Evolutionary conservation across 2,113 vertebrate genomes (phyloP), one percentile per base, ranked within the genome.

Genomic region (Malurus melanocephalus): DNA sequence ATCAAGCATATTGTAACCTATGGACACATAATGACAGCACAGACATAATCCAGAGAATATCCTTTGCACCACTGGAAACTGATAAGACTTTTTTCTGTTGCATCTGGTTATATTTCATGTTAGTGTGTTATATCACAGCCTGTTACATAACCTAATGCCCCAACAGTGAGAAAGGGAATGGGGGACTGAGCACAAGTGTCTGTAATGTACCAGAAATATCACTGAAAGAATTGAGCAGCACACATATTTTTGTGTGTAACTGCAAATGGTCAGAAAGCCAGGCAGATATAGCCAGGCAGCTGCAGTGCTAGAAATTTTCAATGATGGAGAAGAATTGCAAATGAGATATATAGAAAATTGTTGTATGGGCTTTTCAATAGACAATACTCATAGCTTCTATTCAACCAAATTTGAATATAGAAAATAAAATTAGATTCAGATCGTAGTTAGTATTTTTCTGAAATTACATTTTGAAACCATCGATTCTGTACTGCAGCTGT

Each of bases 341-440:
- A 88, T 93, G 64, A 95, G 65, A 55, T 60, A 61, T 22, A 93
- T 85, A 92, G 87, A 69, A 74, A 87, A 86, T 49, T 82, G 45
- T 90, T 86, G 30, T 89, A 66, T 73, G 53, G 46, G 40, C 23
- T 78, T 93, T 93, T 80, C 69, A 90, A 86, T 89, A 88, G 42
- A 72, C 64, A 77, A 78, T 89, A 23, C 62, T 89, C 46, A 43
- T 35, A 87, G 60, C 53, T 80, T 82, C 49, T 66, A n/a, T 88
- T 94, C 67, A 88, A 79, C 52, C 52, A 59, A 79, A 86, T 93
- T 74, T 85, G 85, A 83, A 95, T 82, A 87, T 23, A 88, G 80
- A 92, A 91, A 92, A 90, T 90, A 87, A 92, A 94, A 95, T 93
- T 83, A 90, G 60, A 78, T 80, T 91, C 78, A 78, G 59, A 75